These are phyloP conservation scores for Zaprionus africanus DNA, from an alignment of 1,140 invertebrate species.

Conservation along the genomic window DNA sequence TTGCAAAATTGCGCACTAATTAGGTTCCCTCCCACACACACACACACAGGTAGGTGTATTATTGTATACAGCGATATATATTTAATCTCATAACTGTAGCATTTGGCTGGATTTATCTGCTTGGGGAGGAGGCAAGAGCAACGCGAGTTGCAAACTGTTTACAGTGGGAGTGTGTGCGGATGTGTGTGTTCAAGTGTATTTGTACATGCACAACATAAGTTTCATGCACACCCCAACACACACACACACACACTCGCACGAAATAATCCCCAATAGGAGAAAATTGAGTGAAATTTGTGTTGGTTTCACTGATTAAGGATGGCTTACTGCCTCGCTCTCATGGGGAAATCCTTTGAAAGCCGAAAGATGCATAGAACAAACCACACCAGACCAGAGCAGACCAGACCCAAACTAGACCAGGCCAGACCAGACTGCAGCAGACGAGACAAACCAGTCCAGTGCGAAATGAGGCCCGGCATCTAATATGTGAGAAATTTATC, in stretches of 20 bases:
- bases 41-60: background rate
- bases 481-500: conserved; percentile 80
- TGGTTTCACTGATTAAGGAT: conserved; percentile 79
- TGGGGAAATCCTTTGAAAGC: conserved; percentile 67
- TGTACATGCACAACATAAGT: conserved; percentile 25
- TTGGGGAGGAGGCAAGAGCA: background rate
- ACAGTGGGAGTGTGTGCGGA: background rate
- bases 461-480: conserved; percentile 37
- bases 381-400: background rate
- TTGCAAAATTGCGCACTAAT: background rate
- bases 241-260: conserved; percentile 33
- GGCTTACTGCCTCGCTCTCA: conserved; percentile 55
- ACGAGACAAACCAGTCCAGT: background rate
- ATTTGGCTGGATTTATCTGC: background rate
- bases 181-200: background rate
- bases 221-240: conserved; percentile 31
- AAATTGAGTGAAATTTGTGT: conserved; percentile 80
- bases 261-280: conserved; percentile 75
- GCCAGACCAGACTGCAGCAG: conserved; percentile 1
- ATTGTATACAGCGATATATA: conserved; percentile 8
- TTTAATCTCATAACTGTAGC: background rate
- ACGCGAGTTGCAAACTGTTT: background rate
- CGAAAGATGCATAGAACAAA: conserved; percentile 64
- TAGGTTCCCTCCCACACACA: background rate
- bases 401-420: background rate